Percentiles rank a stretch among this genome's conserved stretches.
Evolutionary conservation across 2,797 vertebrate genomes (phyloP).

Genomic region (Diglossa cyanea): DNA sequence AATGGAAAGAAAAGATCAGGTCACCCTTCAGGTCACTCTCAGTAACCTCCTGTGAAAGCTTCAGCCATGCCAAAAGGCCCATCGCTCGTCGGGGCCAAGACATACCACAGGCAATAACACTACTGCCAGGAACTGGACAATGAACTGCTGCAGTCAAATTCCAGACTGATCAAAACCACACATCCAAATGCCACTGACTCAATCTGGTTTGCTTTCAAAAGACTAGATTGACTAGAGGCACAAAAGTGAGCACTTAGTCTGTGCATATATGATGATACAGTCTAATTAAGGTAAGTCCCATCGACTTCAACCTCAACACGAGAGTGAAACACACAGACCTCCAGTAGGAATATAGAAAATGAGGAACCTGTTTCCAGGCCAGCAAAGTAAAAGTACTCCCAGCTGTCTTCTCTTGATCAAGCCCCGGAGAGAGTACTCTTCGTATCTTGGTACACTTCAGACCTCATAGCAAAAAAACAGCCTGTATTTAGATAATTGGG

Average conservation of each 20-base stretch:
- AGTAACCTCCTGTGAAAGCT: not conserved
- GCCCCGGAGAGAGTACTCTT: not conserved
- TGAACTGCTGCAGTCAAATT: not conserved
- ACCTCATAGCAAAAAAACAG: not conserved
- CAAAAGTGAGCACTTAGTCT: not conserved
- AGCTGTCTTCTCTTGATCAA: not conserved
- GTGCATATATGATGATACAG: not conserved
- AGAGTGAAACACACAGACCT: not conserved
- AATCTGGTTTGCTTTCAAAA: not conserved
- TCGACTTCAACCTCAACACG: not conserved
- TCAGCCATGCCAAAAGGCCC: not conserved
- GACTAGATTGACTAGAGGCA: not conserved
- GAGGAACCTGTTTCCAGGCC: not conserved
- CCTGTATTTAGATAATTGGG: not conserved
- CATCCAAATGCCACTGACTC: not conserved
- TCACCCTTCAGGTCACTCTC: not conserved
- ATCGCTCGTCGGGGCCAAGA: not conserved
- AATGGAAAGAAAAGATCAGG: not conserved
- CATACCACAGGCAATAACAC: not conserved
- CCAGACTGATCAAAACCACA: not conserved
- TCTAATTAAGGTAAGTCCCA: not conserved
- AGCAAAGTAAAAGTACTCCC: not conserved
- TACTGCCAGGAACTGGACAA: not conserved
- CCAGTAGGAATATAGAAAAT: not conserved
- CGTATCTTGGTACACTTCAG: rapidly evolving